Evolutionary conservation across 2,888 invertebrate genomes (phyloP).

Genomic region (Sesia apiformis): DNA sequence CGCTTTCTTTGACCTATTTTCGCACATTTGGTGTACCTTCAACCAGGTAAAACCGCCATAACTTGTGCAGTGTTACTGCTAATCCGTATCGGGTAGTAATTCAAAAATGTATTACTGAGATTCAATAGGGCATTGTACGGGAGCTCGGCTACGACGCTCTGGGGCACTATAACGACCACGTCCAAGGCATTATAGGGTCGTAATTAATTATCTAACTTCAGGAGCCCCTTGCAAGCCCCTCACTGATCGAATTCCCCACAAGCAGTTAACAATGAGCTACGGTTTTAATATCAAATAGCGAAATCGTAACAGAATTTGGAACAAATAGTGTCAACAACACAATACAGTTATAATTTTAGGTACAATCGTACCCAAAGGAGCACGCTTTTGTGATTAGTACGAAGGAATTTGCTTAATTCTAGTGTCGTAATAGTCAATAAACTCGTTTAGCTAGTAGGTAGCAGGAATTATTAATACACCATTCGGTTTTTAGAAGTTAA

Average conservation of each 20-base stretch:
- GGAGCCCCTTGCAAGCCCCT: constrained; percentile 24
- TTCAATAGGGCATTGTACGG: constrained; percentile 38
- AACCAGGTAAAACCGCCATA: neutral
- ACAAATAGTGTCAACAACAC: too few relatives aligned
- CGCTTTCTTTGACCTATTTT: too few relatives aligned
- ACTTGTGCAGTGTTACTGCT: constrained; percentile 1
- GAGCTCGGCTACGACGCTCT: constrained; percentile 37
- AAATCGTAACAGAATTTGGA: neutral
- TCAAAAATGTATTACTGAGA: constrained; percentile 44
- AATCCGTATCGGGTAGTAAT: constrained; percentile 30
- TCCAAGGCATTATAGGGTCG: constrained; percentile 36
- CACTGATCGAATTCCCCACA: constrained; percentile 25
- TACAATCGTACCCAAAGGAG: too few relatives aligned
- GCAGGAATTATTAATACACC: too few relatives aligned
- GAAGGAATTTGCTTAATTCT: too few relatives aligned
- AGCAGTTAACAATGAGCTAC: neutral
- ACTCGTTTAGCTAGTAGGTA: too few relatives aligned
- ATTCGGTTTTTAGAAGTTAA: too few relatives aligned
- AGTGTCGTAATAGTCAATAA: too few relatives aligned
- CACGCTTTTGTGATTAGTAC: too few relatives aligned
- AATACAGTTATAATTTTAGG: too few relatives aligned
- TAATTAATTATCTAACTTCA: constrained; percentile 59
- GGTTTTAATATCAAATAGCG: neutral
- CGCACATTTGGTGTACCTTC: too few relatives aligned
- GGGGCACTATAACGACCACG: constrained; percentile 41